Base-by-base conservation (phyloP, 2,888 invertebrate genomes). In the Eurytoma californica region DNA sequence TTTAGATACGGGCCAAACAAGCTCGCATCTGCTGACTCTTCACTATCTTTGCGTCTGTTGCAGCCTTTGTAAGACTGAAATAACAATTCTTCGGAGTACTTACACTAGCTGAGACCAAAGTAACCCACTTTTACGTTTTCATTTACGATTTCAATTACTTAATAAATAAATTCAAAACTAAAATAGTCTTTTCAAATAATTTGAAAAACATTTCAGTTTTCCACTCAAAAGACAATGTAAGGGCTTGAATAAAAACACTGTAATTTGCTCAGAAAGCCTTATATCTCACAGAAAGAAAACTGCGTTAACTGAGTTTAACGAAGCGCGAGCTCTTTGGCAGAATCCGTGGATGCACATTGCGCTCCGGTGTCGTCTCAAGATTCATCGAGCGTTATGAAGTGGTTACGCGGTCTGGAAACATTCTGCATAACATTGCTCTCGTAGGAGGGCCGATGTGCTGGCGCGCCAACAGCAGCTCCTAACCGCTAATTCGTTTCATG, bases 311-410 rank as follows among this genome's bases (percentile, higher is more conserved):
- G 20, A 39, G 39, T 28, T 73, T 55, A 63, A 65, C 73, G 73
- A 73, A n/a, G 73, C 73, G 73, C 47, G 65, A 55, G n/a, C 65
- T 55, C 73, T 73, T 73, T 73, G 51, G 20, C 65, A 55, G 53
- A 28, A 55, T 65, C 61, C 13, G 47, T 24, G 55, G 65, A 39
- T 65, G 20, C 47, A 61, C 63, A 30, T 30, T 49, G 20, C 28
- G 12, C 51, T 2, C 18, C 20, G 47, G 57, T 73, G 28, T 47
- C 57, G 47, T 47, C 74, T 74, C 66, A 66, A 66, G 66, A 66
- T 66, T 74, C 74, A 74, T 74, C 74, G 66, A 74, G 74, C 74
- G 74, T 58, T 74, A 74, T 74, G 74, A 74, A 67, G 66, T 67
- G 74, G 74, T 74, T 74, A 74, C 47, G 74, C 58, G 66, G 74